A percentile compares a stretch with the other conserved stretches of the same genome.
Conservation (phyloP, 2,113 vertebrate genomes). For the Pseudopipra pipra region DNA sequence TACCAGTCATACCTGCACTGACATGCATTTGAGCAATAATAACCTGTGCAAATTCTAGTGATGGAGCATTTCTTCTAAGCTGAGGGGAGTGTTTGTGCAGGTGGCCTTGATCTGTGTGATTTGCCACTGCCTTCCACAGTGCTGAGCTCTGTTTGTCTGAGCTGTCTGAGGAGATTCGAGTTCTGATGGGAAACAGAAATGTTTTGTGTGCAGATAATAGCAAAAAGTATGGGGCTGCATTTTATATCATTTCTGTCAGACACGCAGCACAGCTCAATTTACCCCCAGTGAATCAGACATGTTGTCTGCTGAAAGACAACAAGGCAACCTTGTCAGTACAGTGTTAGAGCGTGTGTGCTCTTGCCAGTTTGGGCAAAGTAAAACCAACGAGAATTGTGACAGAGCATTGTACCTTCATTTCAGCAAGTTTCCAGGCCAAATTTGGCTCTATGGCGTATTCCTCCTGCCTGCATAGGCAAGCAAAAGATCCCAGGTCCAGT, state of each 20-base stretch:
- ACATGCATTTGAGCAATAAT: background rate
- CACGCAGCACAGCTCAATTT: background rate
- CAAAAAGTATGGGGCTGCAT: background rate
- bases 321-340: background rate
- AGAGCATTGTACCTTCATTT: background rate
- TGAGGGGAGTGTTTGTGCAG: accelerated
- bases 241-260: background rate
- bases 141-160: background rate
- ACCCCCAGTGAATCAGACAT: background rate
- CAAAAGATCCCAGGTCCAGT: background rate
- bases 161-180: background rate
- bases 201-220: background rate
- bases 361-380: constrained; percentile 2
- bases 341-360: background rate
- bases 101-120: background rate
- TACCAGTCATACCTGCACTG: background rate
- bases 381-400: background rate
- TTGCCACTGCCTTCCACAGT: background rate
- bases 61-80: background rate
- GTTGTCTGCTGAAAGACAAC: background rate
- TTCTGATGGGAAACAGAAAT: background rate
- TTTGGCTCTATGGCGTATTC: background rate
- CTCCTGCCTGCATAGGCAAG: background rate
- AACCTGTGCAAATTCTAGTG: background rate
- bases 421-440: background rate